Base-by-base conservation (phyloP, 1,140 invertebrate species). In the Drosophila prosaltans region DNA sequence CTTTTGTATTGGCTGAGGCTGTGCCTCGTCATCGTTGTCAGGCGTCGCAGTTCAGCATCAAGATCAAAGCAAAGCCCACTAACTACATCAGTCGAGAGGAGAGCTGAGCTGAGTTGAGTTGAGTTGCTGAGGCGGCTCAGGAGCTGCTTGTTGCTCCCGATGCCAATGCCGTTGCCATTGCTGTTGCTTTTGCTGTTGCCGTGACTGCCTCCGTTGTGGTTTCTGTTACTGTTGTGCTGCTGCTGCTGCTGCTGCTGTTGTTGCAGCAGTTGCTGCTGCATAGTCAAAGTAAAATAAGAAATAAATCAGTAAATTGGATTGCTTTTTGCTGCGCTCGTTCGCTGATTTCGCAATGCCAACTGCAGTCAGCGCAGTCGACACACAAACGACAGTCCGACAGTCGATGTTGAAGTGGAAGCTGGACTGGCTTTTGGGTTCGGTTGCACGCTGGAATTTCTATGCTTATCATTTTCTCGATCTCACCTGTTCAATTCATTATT, bases 291-390 rank as follows among this genome's bases (percentile, higher is more conserved):
- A 89, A 89, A 89, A 89, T 89, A 89, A 89, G 84, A 89, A 89
- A 89, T 89, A 89, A 89, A 89, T 89, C 84, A 89, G 84, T 89
- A 89, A 89, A 89, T 89, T 89, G 84, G 83, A 88, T 88, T 88
- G 83, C 83, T 88, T 89, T 61, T 88, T 81, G 84, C 72, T 72
- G 69, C 67, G 74, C 71, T 75, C 75, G 65, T 81, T 78, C 73
- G 77, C 69, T 72, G 70, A 77, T 82, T 79, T 72, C 65, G 73
- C 83, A 88, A 78, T 88, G 77, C 67, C 80, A 80, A 59, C 62
- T 80, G 65, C 76, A 71, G 57, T 45, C 65, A 64, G 54, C 45
- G 54, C n/a, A 64, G 51, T 51, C 32, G 57, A 36, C 45, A 59
- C 40, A 62, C n/a, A 16, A 16, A 16, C 8, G 45, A 26, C 45